These are phyloP conservation scores for Ganaspis brasiliensis DNA, from an alignment of 2,888 invertebrate genomes.

Conservation along the genomic window DNA sequence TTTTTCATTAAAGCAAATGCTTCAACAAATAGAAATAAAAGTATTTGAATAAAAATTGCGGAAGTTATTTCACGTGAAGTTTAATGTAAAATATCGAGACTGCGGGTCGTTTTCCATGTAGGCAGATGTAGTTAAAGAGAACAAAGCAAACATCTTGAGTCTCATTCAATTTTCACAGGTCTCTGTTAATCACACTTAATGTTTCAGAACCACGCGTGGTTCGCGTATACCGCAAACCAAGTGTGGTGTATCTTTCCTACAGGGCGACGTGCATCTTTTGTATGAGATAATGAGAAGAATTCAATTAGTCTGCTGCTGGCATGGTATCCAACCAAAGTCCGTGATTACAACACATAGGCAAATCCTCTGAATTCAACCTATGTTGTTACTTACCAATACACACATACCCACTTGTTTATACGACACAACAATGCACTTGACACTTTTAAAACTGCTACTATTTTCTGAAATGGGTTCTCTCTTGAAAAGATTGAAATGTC, in stretches of 20 bases:
- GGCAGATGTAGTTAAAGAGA: background rate
- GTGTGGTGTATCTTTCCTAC: conserved; percentile 22
- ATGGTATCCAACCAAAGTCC: conserved; percentile 55
- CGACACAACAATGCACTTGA: conserved; percentile 21
- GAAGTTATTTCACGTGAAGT: no score
- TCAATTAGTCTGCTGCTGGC: conserved; percentile 62
- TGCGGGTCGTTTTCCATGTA: background rate
- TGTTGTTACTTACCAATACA: background rate
- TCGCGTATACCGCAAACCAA: background rate
- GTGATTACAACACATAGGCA: conserved; percentile 46
- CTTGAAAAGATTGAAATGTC: background rate
- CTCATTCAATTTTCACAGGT: conserved; percentile 9
- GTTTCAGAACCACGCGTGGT: conserved; percentile 15
- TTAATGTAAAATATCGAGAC: no score
- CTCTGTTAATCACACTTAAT: conserved; percentile 8
- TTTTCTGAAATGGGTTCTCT: background rate
- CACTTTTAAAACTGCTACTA: background rate
- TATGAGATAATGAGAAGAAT: conserved; percentile 61
- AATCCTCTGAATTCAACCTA: conserved; percentile 23
- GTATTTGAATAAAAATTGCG: no score
- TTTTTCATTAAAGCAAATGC: no score
- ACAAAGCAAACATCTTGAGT: conserved; percentile 7
- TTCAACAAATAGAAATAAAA: no score
- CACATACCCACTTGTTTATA: background rate
- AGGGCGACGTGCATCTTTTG: conserved; percentile 56